Conservation (phyloP, 1,140 invertebrate genomes). For the Patella vulgata region DNA sequence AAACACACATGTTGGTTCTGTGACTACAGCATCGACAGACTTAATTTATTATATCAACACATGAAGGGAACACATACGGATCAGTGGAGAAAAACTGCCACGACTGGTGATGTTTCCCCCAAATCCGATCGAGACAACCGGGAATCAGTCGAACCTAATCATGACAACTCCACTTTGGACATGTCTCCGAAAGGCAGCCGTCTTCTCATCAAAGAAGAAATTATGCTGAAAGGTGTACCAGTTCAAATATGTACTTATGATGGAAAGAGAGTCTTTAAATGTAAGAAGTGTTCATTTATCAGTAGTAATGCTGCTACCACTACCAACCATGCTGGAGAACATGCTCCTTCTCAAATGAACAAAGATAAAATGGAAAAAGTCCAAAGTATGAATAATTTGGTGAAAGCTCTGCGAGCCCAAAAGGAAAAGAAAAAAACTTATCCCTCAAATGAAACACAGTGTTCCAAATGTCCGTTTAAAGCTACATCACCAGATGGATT, state of each 20-base stretch:
- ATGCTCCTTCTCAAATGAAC: slow-evolving; percentile 28
- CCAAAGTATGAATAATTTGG: background rate
- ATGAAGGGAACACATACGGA: slow-evolving; percentile 53
- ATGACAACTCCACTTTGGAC: slow-evolving; percentile 1
- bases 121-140: background rate
- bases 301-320: slow-evolving; percentile 47
- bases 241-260: slow-evolving; percentile 44
- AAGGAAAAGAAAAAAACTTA: slow-evolving; percentile 26
- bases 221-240: slow-evolving; percentile 40
- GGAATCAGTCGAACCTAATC: background rate
- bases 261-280: slow-evolving; percentile 51
- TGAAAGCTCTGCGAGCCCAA: background rate
- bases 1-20: slow-evolving; percentile 56
- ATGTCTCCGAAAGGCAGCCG: background rate
- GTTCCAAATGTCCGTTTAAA: slow-evolving; percentile 49
- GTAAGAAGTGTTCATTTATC: slow-evolving; percentile 49
- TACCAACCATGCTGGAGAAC: slow-evolving; percentile 48
- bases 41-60: slow-evolving; percentile 57
- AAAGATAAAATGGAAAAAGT: slow-evolving; percentile 1
- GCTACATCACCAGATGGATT: slow-evolving; percentile 36
- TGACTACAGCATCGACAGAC: slow-evolving; percentile 60
- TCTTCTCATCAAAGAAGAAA: slow-evolving; percentile 36
- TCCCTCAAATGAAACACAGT: slow-evolving; percentile 10
- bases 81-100: slow-evolving; percentile 29
- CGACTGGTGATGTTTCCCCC: background rate